phyloP scores from a whole-genome alignment of 1,140 invertebrate species.

The Drosophila melanica region DNA sequence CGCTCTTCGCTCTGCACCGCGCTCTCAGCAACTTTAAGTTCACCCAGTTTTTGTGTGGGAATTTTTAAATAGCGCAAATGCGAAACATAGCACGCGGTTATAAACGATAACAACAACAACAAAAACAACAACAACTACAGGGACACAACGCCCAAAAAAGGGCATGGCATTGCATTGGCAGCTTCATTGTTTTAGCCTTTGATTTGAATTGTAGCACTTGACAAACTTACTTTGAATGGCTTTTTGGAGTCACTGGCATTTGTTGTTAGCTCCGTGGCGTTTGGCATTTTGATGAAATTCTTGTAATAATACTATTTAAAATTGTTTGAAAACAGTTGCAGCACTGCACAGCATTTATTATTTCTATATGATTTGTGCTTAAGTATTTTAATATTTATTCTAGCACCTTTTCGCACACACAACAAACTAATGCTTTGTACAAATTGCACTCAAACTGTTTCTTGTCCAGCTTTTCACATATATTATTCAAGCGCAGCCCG shows the following conservation, averaged over 20 bases:
- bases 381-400: constrained; percentile 7
- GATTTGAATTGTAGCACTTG: constrained; percentile 3
- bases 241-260: constrained; percentile 63
- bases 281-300: constrained; percentile 46
- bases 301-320: constrained; percentile 8
- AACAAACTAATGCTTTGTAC: constrained; percentile 35
- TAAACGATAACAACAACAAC: constrained; percentile 26
- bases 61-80: constrained; percentile 53
- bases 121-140: constrained; percentile 26
- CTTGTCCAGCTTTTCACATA: constrained; percentile 47
- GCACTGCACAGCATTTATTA: constrained; percentile 18
- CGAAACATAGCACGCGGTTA: constrained; percentile 50
- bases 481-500: constrained; percentile 31
- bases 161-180: constrained; percentile 53
- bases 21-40: constrained; percentile 42
- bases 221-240: constrained; percentile 73
- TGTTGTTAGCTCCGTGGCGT: constrained; percentile 55
- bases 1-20: constrained; percentile 18
- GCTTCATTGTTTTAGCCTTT: constrained; percentile 5
- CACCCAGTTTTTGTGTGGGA: constrained; percentile 45
- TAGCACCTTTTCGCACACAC: constrained; percentile 7
- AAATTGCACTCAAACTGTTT: constrained; percentile 59
- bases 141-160: constrained; percentile 60
- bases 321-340: constrained; percentile 22
- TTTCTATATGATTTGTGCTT: not conserved